Evolutionary conservation across 1,140 invertebrate genomes (phyloP), one percentile per base, ranked within the genome.

Genomic region (Megathymus violae): DNA sequence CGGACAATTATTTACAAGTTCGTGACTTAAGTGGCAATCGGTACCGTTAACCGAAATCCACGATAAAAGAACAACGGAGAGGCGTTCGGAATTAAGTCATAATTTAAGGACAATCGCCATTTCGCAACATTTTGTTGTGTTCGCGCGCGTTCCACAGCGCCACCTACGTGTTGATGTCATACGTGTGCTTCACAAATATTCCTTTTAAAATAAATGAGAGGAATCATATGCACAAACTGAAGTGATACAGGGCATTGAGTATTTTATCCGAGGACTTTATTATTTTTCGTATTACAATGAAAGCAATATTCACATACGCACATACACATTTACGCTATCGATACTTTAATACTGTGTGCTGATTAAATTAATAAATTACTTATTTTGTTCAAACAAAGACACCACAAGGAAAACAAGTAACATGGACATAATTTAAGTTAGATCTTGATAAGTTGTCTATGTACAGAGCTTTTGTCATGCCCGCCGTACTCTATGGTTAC

Each of bases 131-230:
- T 77, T 67, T 69, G 69, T 74, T 64, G 67, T 76, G 71, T 40
- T 65, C 66, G 62, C 64, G 73, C 66, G 66, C 70, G 69, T 76
- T 82, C 85, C 85, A 83, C 78, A 76, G 68, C 65, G 60, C 77
- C 81, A 79, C 85, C 87, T 84, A 89, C 85, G 71, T 67, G 66
- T 71, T 82, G 85, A 86, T 85, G 81, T 89, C 83, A 87, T 79
- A 61, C 66, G 71, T 72, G 64, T 71, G 15, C 25, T 13, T 11
- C 41, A 34, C 22, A 36, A 46, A 46, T 36, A 7, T 52, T 16
- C 6, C 1, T 9, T 11, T 15, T 22, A 22, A 40, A 52, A 51
- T 16, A 19, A 40, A 22, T 11, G 17, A 52, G 17, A 25, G 17
- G 15, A 52, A 52, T 40, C n/a, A 22, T 22, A 22, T 22, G 2